Evolutionary conservation across 2,888 invertebrate species (phyloP), one percentile per base, ranked within the genome.

Genomic region (Tetropium fuscum): DNA sequence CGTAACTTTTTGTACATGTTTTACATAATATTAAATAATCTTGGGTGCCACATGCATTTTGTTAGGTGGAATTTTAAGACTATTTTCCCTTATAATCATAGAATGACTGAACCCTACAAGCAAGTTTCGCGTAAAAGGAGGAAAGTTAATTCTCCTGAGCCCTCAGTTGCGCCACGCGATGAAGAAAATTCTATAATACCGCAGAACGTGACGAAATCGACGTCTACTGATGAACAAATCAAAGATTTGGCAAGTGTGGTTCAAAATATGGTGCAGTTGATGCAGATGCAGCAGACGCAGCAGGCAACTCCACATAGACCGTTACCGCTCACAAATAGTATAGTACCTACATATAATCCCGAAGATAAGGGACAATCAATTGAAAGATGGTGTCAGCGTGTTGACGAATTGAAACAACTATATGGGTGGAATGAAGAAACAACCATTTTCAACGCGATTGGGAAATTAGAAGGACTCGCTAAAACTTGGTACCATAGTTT

Each of bases 381-480:
- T 30, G 51, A 11, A 7, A 36, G 20, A 13, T 63, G 60, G 63
- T 63, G 47, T 48, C 44, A 53, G 10, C 32, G 45, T 8, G 16
- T 63, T 13, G 53, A 56, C 10, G 57, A 63, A 18, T 27, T 59
- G 10, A 54, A 36, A 25, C 8, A 48, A 1, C 2, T 60, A 8
- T 63, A 47, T 34, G 2, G n/a, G 2, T 64, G 64, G 64, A 55
- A 6, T 13, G 62, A 64, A 19, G 58, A 62, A 20, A 8, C 32
- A 7, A 64, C 64, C 1, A 38, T 63, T 7, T 65, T 61, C 47
- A 68, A 64, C 55, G 73, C 73, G 1, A 61, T 69, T 59, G 62
- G 66, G 11, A 73, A 71, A 65, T 60, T 72, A 6, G 22, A 53
- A 10, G 72, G 72, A 1, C 44, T 71, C 18, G 70, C 72, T 19